A percentile compares a stretch with the other conserved stretches of the same genome.
These are phyloP conservation scores for Glandiceps talaboti DNA, from an alignment of 53 echinoderm and acorn worm genomes.

Conservation along the genomic window DNA sequence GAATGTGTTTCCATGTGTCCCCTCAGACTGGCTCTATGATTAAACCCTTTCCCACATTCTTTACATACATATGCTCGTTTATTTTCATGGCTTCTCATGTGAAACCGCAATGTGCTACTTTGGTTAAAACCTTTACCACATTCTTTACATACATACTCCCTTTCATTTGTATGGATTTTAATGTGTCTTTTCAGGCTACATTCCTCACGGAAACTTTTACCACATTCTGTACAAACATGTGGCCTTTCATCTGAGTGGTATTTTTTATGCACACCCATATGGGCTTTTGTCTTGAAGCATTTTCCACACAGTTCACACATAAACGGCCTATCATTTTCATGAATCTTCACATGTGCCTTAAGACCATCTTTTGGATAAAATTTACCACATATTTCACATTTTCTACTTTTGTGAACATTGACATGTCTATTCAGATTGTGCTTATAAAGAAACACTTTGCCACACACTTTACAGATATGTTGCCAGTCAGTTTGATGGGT, in stretches of 20 bases:
- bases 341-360: constrained; percentile 1
- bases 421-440: too few species aligned
- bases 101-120: not conserved
- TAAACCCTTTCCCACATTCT: not conserved
- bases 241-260: constrained; percentile 2
- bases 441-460: constrained; percentile 3
- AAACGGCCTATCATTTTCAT: constrained; percentile 6
- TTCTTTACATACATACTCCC: constrained; percentile 1
- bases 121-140: constrained; percentile 10
- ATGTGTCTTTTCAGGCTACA: not conserved
- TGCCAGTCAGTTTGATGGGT: constrained; percentile 11
- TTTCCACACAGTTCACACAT: constrained; percentile 8
- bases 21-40: not conserved
- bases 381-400: constrained; percentile 15
- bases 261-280: not conserved
- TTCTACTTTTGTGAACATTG: too few species aligned
- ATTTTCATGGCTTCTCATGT: not conserved
- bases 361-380: constrained; percentile 8
- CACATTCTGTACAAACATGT: constrained; percentile 5
- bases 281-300: not conserved
- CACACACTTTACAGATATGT: constrained; percentile 10
- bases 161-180: not conserved
- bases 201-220: not conserved
- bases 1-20: constrained; percentile 8
- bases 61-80: not conserved